These are phyloP conservation scores for Microtus ochrogaster DNA, from an alignment of 2,113 vertebrate genomes.

Conservation along the genomic window DNA sequence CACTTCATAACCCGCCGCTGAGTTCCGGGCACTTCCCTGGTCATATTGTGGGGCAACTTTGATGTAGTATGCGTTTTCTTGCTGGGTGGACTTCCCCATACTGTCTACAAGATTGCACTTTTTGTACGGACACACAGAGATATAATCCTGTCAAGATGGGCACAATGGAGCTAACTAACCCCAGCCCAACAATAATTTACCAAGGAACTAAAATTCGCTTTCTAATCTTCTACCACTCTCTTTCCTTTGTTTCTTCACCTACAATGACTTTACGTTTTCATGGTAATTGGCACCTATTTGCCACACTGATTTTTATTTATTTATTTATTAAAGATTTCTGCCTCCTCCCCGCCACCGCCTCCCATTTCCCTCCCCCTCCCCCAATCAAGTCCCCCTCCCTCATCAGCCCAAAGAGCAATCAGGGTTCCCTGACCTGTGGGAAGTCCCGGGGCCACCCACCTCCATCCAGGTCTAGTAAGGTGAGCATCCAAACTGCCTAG, in stretches of 20 bases:
- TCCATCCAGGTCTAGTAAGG: too few relatives aligned
- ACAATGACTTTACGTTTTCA: not conserved
- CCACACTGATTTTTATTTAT: not conserved
- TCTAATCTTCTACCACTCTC: not conserved
- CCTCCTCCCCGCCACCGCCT: too few relatives aligned
- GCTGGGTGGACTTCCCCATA: not conserved
- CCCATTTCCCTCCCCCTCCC: too few relatives aligned
- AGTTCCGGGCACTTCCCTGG: not conserved
- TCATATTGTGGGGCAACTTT: not conserved
- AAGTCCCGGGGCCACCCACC: too few relatives aligned
- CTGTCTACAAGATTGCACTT: not conserved
- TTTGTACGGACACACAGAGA: not conserved
- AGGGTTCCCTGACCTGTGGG: too few relatives aligned
- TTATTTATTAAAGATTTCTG: too few relatives aligned
- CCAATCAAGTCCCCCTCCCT: too few relatives aligned
- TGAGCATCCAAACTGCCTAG: too few relatives aligned
- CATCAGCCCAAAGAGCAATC: too few relatives aligned
- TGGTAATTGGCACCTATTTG: accelerated
- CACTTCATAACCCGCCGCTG: not conserved
- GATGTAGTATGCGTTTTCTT: not conserved
- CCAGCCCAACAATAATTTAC: too few relatives aligned
- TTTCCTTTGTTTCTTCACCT: not conserved
- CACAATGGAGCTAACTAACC: not conserved
- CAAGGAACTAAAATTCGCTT: not conserved
- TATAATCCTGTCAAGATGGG: not conserved